Evolutionary conservation across 2,888 invertebrate genomes (phyloP).

Genomic region (Gisinianus flammeolus): DNA sequence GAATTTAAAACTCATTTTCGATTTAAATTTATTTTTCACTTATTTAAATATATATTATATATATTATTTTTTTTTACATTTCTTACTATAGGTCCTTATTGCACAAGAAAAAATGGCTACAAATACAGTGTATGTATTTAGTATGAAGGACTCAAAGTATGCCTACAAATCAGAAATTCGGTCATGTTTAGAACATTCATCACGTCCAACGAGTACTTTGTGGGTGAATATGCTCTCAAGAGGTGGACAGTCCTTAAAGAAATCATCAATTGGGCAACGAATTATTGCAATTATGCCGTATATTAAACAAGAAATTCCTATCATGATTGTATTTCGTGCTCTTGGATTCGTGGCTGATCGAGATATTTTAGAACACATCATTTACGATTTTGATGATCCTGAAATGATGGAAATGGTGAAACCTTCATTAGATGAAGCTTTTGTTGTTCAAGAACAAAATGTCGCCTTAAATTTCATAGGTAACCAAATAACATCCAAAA

Average conservation of each 20-base stretch:
- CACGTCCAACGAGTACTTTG: slow-evolving; percentile 94
- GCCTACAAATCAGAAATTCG: slow-evolving; percentile 98
- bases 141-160: slow-evolving; percentile 99
- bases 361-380: slow-evolving; percentile 98
- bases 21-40: too few relatives aligned
- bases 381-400: slow-evolving; percentile 99
- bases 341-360: slow-evolving; percentile 98
- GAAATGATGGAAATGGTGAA: slow-evolving; percentile 99
- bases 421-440: slow-evolving; percentile 98
- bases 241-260: slow-evolving; percentile 98
- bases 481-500: slow-evolving; percentile 19
- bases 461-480: slow-evolving; percentile 96
- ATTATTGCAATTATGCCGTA: slow-evolving; percentile 98
- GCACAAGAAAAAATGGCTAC: slow-evolving; percentile 99
- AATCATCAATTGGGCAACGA: slow-evolving; percentile 97
- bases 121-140: slow-evolving; percentile 99
- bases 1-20: not conserved
- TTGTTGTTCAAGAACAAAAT: slow-evolving; percentile 99
- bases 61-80: not conserved
- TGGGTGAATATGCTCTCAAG: slow-evolving; percentile 99
- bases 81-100: slow-evolving; percentile 75
- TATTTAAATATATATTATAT: not conserved
- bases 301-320: slow-evolving; percentile 99
- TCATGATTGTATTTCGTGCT: slow-evolving; percentile 99
- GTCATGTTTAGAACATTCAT: slow-evolving; percentile 86